These are phyloP conservation scores for Micromys minutus DNA, from an alignment of 2,113 vertebrate genomes.

Conservation along the genomic window DNA sequence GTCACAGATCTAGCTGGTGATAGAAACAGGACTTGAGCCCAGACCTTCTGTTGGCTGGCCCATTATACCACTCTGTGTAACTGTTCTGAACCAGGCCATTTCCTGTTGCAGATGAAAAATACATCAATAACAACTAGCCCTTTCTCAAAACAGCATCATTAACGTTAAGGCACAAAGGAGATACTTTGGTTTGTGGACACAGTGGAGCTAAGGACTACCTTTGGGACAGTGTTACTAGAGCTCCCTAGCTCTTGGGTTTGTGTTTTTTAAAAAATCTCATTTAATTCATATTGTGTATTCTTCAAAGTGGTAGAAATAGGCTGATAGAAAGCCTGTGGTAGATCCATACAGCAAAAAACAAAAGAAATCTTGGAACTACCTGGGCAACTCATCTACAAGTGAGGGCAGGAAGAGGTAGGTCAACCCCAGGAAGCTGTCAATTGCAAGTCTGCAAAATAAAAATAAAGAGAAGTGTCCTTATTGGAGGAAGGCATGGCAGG, in stretches of 20 bases:
- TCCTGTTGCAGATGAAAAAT: slow-evolving; percentile 1
- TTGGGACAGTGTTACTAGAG: neutral
- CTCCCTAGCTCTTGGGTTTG: neutral
- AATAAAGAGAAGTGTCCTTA: neutral
- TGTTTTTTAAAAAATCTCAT: neutral
- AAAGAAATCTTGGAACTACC: slow-evolving; percentile 9
- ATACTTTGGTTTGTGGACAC: neutral
- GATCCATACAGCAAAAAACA: neutral
- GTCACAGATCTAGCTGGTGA: slow-evolving; percentile 18
- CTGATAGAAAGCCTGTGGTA: neutral
- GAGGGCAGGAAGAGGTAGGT: neutral
- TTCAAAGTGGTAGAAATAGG: neutral
- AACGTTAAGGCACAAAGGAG: neutral
- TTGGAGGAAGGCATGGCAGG: neutral
- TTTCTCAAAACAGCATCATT: neutral
- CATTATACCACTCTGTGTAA: neutral
- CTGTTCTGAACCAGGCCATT: neutral
- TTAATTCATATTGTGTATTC: slow-evolving; percentile 34
- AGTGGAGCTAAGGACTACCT: neutral
- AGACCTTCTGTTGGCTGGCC: neutral
- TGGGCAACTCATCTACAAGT: neutral
- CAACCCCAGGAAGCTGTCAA: no score
- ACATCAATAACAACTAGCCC: neutral
- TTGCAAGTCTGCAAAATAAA: neutral
- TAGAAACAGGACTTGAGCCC: neutral